Evolutionary conservation across 2,797 vertebrate genomes (phyloP).

Genomic region (Tarsius wallacei): DNA sequence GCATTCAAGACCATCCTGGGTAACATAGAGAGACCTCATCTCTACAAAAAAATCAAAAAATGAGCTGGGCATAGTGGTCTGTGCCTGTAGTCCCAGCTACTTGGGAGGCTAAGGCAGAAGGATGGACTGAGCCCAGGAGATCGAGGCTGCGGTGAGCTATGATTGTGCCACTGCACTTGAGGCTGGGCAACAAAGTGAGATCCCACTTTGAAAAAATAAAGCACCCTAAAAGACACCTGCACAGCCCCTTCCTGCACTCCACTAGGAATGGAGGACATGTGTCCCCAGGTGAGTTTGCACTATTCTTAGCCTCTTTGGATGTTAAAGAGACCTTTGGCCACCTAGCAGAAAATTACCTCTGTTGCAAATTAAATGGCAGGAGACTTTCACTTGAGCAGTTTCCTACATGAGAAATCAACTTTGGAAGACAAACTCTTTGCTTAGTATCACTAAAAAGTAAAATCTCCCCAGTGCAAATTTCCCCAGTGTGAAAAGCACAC

Average conservation of each 20-base stretch:
- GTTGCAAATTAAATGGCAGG: slow-evolving; percentile 7
- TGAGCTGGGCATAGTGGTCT: too few species aligned
- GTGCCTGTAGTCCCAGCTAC: too few species aligned
- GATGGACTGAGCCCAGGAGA: too few species aligned
- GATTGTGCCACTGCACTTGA: too few species aligned
- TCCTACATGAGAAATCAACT: slow-evolving; percentile 26
- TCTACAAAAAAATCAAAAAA: too few species aligned
- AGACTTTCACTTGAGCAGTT: neutral
- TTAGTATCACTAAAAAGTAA: slow-evolving; percentile 16
- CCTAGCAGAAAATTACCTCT: slow-evolving; percentile 53
- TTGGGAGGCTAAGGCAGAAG: too few species aligned
- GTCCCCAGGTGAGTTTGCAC: fast-evolving
- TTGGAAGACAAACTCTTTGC: neutral
- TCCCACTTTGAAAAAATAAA: neutral
- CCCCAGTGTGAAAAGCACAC: neutral
- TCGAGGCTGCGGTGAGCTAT: too few species aligned
- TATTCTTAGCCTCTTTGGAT: neutral
- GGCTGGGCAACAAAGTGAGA: too few species aligned
- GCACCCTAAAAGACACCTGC: neutral
- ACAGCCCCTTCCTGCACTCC: neutral
- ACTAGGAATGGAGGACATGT: fast-evolving
- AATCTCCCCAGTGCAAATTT: neutral
- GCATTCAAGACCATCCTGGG: too few species aligned
- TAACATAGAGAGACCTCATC: too few species aligned
- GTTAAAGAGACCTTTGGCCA: neutral